These are phyloP conservation scores for Orycteropus afer DNA, from an alignment of 2,113 vertebrate genomes.

Conservation along the genomic window DNA sequence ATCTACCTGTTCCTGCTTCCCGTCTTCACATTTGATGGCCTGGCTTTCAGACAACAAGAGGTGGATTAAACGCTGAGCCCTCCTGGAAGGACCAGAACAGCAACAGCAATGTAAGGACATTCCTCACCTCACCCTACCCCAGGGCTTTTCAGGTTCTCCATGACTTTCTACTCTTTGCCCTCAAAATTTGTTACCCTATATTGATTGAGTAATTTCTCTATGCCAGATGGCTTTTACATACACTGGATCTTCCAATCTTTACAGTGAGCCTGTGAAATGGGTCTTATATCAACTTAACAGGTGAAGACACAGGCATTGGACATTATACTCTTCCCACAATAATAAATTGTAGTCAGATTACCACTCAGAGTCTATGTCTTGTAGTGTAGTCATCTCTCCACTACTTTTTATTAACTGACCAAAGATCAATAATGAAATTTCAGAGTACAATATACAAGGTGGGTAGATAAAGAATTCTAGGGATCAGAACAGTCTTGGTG, in stretches of 20 bases:
- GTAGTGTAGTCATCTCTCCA: background rate
- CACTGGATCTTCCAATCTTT: background rate
- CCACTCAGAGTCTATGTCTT: background rate
- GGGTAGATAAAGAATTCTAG: background rate
- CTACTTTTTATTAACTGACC: background rate
- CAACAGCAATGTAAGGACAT: background rate
- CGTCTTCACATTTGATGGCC: background rate
- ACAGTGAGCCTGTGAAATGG: background rate
- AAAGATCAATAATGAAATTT: background rate
- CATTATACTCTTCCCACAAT: accelerated
- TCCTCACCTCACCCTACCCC: background rate
- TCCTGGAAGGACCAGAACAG: background rate
- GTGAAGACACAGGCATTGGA: background rate
- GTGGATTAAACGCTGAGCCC: background rate
- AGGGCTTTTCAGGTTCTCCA: background rate
- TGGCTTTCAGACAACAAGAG: background rate
- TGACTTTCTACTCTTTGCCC: background rate
- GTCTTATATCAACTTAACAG: background rate
- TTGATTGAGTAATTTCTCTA: background rate
- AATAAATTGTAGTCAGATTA: background rate
- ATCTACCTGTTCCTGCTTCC: background rate
- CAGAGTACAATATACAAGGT: background rate
- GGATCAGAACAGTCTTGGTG: background rate
- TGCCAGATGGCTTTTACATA: background rate
- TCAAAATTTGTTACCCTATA: background rate